phyloP scores from a whole-genome alignment of 2,113 vertebrate species.

The Alces alces region DNA sequence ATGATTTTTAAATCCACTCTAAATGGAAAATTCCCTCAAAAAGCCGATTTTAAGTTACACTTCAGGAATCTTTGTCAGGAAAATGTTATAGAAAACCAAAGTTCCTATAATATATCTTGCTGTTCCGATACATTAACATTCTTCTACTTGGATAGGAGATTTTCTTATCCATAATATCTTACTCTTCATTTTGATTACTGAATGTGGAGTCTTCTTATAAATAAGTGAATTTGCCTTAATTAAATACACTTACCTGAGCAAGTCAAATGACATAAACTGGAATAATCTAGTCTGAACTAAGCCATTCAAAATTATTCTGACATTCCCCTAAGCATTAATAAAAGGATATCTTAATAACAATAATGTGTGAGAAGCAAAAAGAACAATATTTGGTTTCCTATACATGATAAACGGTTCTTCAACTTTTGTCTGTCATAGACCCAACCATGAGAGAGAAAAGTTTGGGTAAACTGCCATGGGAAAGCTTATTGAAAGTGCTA shows the following conservation, averaged over 20 bases:
- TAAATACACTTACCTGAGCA: constrained; percentile 22
- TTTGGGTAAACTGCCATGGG: neutral
- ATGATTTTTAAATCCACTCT: constrained; percentile 7
- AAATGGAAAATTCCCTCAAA: constrained; percentile 40
- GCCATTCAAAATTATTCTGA: constrained; percentile 36
- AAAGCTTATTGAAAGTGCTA: neutral
- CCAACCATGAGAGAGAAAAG: neutral
- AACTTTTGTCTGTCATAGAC: neutral
- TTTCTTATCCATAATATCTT: constrained; percentile 5
- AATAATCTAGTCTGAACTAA: constrained; percentile 10
- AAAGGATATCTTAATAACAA: constrained; percentile 20
- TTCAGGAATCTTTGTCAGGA: constrained; percentile 38
- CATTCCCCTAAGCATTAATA: constrained; percentile 10
- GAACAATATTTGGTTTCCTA: neutral
- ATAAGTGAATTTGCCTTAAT: constrained; percentile 32
- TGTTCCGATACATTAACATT: neutral
- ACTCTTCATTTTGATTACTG: neutral
- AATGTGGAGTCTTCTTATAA: neutral
- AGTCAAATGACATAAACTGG: constrained; percentile 26
- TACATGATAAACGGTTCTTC: neutral
- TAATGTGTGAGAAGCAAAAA: neutral
- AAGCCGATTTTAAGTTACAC: neutral
- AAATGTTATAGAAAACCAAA: constrained; percentile 40
- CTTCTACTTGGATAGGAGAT: neutral
- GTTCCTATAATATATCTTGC: neutral